A percentile compares a stretch with the other conserved stretches of the same genome.
Conservation (phyloP, 2,888 invertebrate species). For the Agrochola circellaris region DNA sequence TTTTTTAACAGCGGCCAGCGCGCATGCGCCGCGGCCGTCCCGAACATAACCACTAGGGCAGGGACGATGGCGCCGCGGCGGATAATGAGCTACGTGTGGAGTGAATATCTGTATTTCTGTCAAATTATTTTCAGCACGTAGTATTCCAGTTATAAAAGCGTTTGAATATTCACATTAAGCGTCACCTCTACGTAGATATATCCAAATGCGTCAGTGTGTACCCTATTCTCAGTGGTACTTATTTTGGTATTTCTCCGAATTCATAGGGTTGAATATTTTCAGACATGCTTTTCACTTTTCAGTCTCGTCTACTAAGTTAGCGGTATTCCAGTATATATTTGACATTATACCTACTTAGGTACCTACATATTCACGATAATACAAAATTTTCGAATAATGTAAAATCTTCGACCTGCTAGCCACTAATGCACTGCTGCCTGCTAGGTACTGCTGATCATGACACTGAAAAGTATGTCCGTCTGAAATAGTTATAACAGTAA, state of each 20-base stretch:
- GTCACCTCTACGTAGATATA: neutral
- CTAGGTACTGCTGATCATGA: neutral
- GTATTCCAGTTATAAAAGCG: neutral
- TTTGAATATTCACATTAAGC: neutral
- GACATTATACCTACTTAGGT: neutral
- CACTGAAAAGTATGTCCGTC: neutral
- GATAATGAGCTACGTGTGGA: constrained; percentile 38
- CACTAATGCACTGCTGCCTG: no score
- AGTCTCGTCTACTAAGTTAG: neutral
- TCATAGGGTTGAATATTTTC: neutral
- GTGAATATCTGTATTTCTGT: constrained; percentile 19
- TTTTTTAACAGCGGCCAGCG: constrained; percentile 80
- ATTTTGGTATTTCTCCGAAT: neutral
- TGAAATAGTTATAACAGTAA: neutral
- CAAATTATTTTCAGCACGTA: neutral
- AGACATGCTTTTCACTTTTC: neutral
- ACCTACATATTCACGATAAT: neutral
- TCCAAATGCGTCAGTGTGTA: neutral
- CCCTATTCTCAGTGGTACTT: neutral
- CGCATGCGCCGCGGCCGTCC: constrained; percentile 84
- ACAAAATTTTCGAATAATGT: neutral
- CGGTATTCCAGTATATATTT: neutral
- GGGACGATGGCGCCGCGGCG: constrained; percentile 52
- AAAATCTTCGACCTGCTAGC: neutral
- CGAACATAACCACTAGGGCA: constrained; percentile 60